Evolutionary conservation across 35 echinoderm and acorn worm species (phyloP).

Genomic region (Acanthaster planci): DNA sequence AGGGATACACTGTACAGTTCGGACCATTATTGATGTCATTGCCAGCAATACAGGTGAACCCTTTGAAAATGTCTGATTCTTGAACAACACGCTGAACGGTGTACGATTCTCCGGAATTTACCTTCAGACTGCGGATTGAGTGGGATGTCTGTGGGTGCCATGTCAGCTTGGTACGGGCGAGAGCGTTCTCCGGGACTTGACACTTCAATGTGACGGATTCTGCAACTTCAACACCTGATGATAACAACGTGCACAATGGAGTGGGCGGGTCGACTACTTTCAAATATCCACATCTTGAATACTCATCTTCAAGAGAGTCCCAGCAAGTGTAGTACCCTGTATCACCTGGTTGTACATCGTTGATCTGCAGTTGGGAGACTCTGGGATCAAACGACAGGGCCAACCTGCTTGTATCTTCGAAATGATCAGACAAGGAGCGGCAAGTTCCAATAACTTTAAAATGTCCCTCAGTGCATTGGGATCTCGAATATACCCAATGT

Average conservation of each 20-base stretch:
- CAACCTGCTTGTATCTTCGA: neutral
- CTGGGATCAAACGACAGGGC: neutral
- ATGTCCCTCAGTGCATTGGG: neutral
- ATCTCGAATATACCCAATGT: neutral
- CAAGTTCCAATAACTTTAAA: neutral
- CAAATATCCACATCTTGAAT: neutral
- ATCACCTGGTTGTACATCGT: neutral
- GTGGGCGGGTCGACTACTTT: neutral
- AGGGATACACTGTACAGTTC: neutral
- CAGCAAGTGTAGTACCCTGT: neutral
- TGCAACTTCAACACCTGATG: neutral
- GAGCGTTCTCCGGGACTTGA: neutral
- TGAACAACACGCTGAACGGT: neutral
- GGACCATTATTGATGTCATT: neutral
- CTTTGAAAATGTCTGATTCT: neutral
- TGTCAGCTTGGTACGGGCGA: neutral
- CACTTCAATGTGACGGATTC: neutral
- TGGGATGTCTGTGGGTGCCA: neutral
- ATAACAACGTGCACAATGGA: neutral
- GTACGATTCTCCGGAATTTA: no score
- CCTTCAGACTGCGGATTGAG: neutral
- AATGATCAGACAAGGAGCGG: neutral
- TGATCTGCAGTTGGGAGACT: neutral
- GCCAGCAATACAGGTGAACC: slow-evolving; percentile 13
- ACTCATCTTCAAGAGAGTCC: neutral